Evolutionary conservation across 2,888 invertebrate genomes (phyloP).

Genomic region (Stenodera caucasica): DNA sequence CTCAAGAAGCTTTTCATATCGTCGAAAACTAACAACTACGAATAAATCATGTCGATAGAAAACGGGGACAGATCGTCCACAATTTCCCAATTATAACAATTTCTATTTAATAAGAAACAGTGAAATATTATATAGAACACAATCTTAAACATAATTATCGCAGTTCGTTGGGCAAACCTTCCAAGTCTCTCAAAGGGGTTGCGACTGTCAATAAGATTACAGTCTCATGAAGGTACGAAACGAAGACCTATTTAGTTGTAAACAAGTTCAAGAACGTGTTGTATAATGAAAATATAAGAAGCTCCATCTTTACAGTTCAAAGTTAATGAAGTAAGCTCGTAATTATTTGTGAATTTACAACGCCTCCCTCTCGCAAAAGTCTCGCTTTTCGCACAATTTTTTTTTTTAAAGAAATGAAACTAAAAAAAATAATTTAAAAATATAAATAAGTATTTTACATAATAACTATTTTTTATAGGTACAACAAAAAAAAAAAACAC

Average conservation of each 20-base stretch:
- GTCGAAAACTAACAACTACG: background rate
- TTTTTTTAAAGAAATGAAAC: background rate
- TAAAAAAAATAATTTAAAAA: no score
- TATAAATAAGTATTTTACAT: no score
- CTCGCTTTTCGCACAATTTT: background rate
- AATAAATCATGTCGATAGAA: background rate
- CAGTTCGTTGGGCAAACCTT: constrained; percentile 25
- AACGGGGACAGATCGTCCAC: background rate
- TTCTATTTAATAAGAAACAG: no score
- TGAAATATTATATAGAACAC: background rate
- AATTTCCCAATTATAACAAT: background rate
- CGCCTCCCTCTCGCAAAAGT: background rate
- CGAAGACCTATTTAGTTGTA: constrained; percentile 15
- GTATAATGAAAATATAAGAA: constrained; percentile 13
- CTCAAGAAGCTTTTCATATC: background rate
- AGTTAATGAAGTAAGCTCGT: constrained; percentile 7
- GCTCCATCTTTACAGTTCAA: constrained; percentile 12
- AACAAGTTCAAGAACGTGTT: constrained; percentile 23
- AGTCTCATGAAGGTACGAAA: constrained; percentile 26
- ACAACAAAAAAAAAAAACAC: no score
- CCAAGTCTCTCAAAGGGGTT: constrained; percentile 23
- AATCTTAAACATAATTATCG: constrained; percentile 24
- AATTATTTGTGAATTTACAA: background rate
- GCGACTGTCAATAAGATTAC: constrained; percentile 30
- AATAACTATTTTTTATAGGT: no score